Percentiles rank a stretch among this genome's conserved stretches.
phyloP scores from a whole-genome alignment of 2,797 vertebrate genomes.

The Remorina albescens region DNA sequence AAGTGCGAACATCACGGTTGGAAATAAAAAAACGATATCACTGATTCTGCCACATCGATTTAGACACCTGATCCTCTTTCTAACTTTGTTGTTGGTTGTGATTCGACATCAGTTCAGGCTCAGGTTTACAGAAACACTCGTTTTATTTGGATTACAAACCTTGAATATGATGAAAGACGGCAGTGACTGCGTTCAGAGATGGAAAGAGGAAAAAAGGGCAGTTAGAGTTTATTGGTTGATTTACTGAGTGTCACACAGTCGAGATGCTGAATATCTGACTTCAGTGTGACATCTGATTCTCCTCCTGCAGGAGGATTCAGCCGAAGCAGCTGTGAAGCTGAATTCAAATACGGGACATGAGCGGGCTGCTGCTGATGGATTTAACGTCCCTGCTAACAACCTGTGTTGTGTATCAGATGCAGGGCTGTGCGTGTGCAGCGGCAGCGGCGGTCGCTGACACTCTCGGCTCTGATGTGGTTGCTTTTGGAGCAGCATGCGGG shows the following conservation, averaged over 20 bases:
- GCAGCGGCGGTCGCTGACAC: constrained; percentile 43
- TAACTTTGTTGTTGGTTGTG: not conserved
- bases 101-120: not conserved
- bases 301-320: too few relatives aligned
- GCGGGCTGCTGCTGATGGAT: not conserved
- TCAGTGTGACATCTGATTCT: too few relatives aligned
- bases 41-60: not conserved
- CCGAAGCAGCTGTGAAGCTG: not conserved
- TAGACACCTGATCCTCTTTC: not conserved
- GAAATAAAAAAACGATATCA: not conserved
- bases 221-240: constrained; percentile 8
- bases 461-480: constrained; percentile 48
- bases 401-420: constrained; percentile 34
- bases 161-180: constrained; percentile 1
- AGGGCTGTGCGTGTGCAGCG: constrained; percentile 7
- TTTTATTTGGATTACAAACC: not conserved
- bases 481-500: constrained; percentile 54
- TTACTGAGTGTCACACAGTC: not conserved
- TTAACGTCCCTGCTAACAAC: not conserved
- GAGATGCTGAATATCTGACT: not conserved
- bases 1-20: not conserved
- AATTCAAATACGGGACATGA: not conserved
- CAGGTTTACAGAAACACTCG: not conserved
- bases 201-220: constrained; percentile 1
- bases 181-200: not conserved